phyloP scores from a whole-genome alignment of 2,888 invertebrate species.

The Crioceris asparagi region DNA sequence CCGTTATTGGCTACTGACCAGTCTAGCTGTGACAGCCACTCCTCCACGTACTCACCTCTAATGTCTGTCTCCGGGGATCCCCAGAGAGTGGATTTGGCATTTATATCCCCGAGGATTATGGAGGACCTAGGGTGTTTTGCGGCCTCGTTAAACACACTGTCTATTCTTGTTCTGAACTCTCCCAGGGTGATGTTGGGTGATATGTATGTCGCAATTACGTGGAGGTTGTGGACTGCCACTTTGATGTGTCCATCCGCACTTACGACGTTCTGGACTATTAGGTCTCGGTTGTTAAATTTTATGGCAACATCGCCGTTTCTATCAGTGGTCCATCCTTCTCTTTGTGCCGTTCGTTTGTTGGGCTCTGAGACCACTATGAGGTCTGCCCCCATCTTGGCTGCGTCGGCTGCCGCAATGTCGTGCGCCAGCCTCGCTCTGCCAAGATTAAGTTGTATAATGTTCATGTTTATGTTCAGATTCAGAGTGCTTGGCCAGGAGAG shows the following conservation, averaged over 20 bases:
- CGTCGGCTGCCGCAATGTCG: constrained; percentile 7
- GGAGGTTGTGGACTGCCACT: background rate
- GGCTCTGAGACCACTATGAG: constrained; percentile 11
- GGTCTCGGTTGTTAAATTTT: constrained; percentile 5
- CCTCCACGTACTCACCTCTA: constrained; percentile 2
- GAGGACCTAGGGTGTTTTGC: background rate
- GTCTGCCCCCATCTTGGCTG: constrained; percentile 5
- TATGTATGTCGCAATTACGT: constrained; percentile 4
- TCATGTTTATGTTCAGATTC: no score
- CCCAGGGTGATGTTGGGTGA: constrained; percentile 4
- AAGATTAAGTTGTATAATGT: no score
- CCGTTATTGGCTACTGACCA: constrained; percentile 2
- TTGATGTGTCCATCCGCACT: background rate
- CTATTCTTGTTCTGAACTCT: constrained; percentile 1
- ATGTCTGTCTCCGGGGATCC: constrained; percentile 5
- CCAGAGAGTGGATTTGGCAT: constrained; percentile 9
- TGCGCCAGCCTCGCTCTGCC: constrained; percentile 7
- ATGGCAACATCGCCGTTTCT: constrained; percentile 6
- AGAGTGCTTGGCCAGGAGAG: no score
- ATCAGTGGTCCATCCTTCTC: constrained; percentile 5
- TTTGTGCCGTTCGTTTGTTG: constrained; percentile 2
- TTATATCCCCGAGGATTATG: constrained; percentile 6
- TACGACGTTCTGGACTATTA: background rate
- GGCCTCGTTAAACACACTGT: constrained; percentile 1
- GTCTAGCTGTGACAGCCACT: constrained; percentile 5